Evolutionary conservation across 2,888 invertebrate species (phyloP), one percentile per base, ranked within the genome.

Genomic region (Acronicta leporina): DNA sequence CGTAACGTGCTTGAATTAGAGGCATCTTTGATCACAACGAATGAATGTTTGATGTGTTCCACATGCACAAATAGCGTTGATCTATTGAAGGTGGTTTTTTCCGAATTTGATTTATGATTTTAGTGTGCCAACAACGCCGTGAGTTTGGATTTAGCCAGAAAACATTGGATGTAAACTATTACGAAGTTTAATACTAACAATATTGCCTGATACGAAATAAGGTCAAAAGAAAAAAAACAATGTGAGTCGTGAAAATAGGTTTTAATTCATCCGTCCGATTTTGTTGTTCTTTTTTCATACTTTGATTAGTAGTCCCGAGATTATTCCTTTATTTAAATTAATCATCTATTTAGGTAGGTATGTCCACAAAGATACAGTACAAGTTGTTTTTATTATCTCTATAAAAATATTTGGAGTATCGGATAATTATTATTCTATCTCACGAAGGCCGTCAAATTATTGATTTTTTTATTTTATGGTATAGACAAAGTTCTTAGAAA

Each of bases 11-110:
- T 48, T 30, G 53, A 73, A 66, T 71, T 68, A 74, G 61, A 61
- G 46, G 54, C 71, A 72, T 68, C 72, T 74, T 74, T 75, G 68
- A 72, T 74, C 68, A 63, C 53, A 63, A 57, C 53, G 56, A 60
- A 50, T 47, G 58, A 60, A 52, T 35, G 64, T 64, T 74, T 65
- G 77, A 75, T 66, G 61, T 70, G 55, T 64, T 49, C 59, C 63
- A 73, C 20, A 63, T 73, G 73, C 48, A 63, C 47, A 43, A 69
- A 64, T 64, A 70, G 61, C 44, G 20, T 35, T 14, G 38, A 58
- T 51, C 60, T 69, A 69, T 65, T 65, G 57, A 46, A 42, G 63
- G 49, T 64, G 55, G 53, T 40, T 47, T 64, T 72, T 60, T 66
- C 63, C 62, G 55, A 76, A 52, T 65, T 44, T 76, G 77, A 76